Conservation (phyloP, 2,888 invertebrate species). For the Drosophila anomalipes region DNA sequence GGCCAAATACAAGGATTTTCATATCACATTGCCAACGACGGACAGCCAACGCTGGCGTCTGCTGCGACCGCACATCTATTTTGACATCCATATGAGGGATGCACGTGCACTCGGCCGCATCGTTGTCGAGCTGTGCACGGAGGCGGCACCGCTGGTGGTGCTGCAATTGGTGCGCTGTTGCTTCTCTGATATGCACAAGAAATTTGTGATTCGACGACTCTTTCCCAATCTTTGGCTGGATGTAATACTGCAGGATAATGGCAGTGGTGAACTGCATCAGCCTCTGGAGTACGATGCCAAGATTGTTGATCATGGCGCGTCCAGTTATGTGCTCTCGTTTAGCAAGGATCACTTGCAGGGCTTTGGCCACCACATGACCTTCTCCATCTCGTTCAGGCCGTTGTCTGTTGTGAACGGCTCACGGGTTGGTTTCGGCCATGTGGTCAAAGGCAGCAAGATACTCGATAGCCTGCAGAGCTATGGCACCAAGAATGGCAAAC, state of each 20-base stretch:
- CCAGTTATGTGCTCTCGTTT: slow-evolving; percentile 61
- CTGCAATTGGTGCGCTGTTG: slow-evolving; percentile 66
- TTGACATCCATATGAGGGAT: slow-evolving; percentile 66
- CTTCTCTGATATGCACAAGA: slow-evolving; percentile 30
- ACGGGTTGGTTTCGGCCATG: slow-evolving; percentile 76
- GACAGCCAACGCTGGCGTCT: slow-evolving; percentile 49
- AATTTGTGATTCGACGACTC: slow-evolving; percentile 58
- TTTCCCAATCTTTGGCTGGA: slow-evolving; percentile 77
- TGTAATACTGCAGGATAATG: slow-evolving; percentile 38
- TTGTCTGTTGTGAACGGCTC: slow-evolving; percentile 68
- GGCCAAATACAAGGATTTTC: slow-evolving; percentile 52
- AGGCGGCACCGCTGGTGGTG: slow-evolving; percentile 72
- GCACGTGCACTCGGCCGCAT: slow-evolving; percentile 69
- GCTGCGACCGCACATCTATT: slow-evolving; percentile 71
- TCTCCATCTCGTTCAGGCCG: slow-evolving; percentile 78
- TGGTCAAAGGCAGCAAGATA: slow-evolving; percentile 70
- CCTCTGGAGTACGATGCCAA: slow-evolving; percentile 66
- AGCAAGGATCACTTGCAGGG: slow-evolving; percentile 55
- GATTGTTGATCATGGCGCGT: slow-evolving; percentile 60
- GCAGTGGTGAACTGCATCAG: slow-evolving; percentile 31
- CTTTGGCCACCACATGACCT: slow-evolving; percentile 51
- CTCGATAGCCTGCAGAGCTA: slow-evolving; percentile 70
- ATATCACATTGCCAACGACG: slow-evolving; percentile 43
- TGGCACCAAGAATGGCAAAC: slow-evolving; percentile 81
- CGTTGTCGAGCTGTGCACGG: slow-evolving; percentile 72